Conservation (phyloP, 2,797 vertebrate genomes). For the Phrynocephalus guinanensis region DNA sequence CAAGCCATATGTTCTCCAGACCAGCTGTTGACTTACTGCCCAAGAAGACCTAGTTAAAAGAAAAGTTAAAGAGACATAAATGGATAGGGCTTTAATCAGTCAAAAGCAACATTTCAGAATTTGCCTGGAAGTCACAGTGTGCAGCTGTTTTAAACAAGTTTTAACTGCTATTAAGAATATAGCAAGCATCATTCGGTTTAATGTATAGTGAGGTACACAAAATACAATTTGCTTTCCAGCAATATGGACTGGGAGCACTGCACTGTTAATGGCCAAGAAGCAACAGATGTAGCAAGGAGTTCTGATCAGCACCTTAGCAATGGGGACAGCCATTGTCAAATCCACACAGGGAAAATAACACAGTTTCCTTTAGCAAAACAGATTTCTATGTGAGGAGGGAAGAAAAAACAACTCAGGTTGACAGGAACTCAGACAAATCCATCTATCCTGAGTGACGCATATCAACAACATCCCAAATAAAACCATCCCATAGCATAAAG, state of each 20-base stretch:
- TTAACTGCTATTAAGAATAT: neutral
- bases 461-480: conserved; percentile 4
- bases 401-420: neutral
- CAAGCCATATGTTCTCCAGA: too few species aligned
- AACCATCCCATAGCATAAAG: conserved; percentile 7
- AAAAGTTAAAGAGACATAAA: neutral
- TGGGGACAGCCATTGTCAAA: neutral
- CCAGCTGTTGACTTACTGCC: too few species aligned
- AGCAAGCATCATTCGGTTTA: neutral
- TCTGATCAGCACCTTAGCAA: neutral
- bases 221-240: neutral
- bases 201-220: neutral
- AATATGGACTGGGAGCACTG: neutral
- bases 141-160: neutral
- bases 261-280: neutral
- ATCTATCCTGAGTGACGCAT: neutral
- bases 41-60: neutral
- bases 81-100: neutral
- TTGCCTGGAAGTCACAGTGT: neutral
- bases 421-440: conserved; percentile 38
- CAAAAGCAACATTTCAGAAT: neutral
- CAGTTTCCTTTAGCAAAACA: conserved; percentile 27
- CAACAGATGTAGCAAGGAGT: neutral
- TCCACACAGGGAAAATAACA: neutral
- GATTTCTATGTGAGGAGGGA: neutral